Percentiles rank a stretch among this genome's conserved stretches.
phyloP scores from a whole-genome alignment of 2,113 vertebrate genomes.

The Talpa occidentalis region DNA sequence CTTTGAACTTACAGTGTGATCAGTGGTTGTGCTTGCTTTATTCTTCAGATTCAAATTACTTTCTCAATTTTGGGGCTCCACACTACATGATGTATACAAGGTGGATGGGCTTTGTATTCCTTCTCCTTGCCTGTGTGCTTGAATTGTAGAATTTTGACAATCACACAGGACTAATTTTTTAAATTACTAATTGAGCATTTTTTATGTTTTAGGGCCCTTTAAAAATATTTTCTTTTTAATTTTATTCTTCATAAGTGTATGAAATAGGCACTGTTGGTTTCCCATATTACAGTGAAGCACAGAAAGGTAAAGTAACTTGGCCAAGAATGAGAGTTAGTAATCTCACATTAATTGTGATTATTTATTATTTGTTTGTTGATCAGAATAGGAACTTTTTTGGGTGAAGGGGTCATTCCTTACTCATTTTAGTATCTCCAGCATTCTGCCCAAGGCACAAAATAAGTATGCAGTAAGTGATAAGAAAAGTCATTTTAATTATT shows the following conservation, averaged over 20 bases:
- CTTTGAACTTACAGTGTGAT: too few relatives aligned
- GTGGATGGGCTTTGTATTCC: neutral
- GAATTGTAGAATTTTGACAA: neutral
- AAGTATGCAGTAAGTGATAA: neutral
- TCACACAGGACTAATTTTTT: neutral
- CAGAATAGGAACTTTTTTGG: neutral
- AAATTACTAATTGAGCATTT: neutral
- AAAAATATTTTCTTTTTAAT: neutral
- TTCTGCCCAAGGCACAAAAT: neutral
- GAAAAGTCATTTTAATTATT: neutral
- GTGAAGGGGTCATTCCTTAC: neutral
- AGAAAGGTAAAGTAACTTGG: neutral
- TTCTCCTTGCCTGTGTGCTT: neutral
- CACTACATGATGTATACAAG: neutral
- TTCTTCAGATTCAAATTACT: too few relatives aligned
- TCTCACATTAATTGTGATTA: neutral
- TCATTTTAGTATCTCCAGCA: conserved; percentile 7
- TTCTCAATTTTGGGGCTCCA: too few relatives aligned
- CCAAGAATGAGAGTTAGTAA: neutral
- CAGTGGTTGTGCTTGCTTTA: too few relatives aligned
- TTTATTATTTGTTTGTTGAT: neutral
- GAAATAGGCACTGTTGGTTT: neutral
- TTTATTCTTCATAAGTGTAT: neutral
- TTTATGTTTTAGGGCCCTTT: neutral
- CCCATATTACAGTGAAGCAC: neutral